Percentiles rank a stretch among this genome's conserved stretches.
Evolutionary conservation across 2,113 vertebrate genomes (phyloP).

Genomic region (Andinoacara biseriatus): DNA sequence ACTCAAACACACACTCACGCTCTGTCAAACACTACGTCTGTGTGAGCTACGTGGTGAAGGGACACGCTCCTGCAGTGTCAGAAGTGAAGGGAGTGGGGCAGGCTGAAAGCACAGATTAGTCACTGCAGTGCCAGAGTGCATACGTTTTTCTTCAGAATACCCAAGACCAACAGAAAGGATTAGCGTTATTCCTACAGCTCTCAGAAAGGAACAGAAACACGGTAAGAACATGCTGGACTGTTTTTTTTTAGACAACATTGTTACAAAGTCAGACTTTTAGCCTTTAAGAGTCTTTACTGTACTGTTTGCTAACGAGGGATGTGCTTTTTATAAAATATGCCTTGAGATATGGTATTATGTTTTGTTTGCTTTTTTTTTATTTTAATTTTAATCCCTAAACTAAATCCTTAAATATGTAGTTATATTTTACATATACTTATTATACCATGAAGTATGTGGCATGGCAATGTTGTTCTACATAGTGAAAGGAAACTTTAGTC

Average conservation of each 20-base stretch:
- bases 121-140: neutral
- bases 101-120: slow-evolving; percentile 30
- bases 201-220: neutral
- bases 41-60: slow-evolving; percentile 20
- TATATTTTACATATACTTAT: neutral
- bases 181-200: neutral
- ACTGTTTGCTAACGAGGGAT: neutral
- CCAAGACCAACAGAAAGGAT: neutral
- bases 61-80: slow-evolving; percentile 3
- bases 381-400: neutral
- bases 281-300: neutral
- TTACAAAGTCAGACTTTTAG: neutral
- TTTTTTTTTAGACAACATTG: too few species aligned
- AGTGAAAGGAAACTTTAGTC: neutral
- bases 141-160: slow-evolving; percentile 2
- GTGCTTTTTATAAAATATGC: neutral
- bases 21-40: neutral
- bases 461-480: neutral
- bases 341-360: neutral
- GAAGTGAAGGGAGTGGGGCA: slow-evolving; percentile 14
- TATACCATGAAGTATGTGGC: neutral
- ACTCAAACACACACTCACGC: neutral
- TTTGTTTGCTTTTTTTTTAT: neutral
- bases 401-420: neutral
- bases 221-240: slow-evolving; percentile 47